These are phyloP conservation scores for Calephelis virginiensis DNA, from an alignment of 1,140 invertebrate genomes.

Conservation along the genomic window DNA sequence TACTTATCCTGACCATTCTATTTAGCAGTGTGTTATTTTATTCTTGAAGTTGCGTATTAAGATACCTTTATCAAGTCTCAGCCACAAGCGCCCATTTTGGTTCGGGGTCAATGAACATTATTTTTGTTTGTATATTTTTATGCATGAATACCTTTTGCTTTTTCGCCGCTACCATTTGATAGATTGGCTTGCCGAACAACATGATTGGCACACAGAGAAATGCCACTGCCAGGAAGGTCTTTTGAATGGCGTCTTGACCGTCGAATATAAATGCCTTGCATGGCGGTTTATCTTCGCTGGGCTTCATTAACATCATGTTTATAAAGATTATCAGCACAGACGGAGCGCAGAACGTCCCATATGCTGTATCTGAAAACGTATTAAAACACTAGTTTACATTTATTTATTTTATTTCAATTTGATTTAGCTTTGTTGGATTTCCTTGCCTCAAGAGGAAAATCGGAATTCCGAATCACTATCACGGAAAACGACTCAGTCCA, in stretches of 20 bases:
- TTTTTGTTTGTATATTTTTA: neutral
- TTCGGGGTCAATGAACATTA: too few species aligned
- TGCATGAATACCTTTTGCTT: constrained; percentile 46
- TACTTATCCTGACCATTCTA: too few species aligned
- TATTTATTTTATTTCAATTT: too few species aligned
- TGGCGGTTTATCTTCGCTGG: constrained; percentile 53
- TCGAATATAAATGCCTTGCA: constrained; percentile 83
- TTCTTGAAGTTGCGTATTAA: too few species aligned
- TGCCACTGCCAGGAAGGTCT: constrained; percentile 89
- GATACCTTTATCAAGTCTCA: too few species aligned
- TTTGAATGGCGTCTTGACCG: constrained; percentile 88
- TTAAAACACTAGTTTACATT: neutral
- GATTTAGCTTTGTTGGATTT: too few species aligned
- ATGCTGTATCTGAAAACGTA: constrained; percentile 50
- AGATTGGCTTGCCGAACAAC: constrained; percentile 94
- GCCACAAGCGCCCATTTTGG: too few species aligned
- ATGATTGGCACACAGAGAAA: constrained; percentile 96
- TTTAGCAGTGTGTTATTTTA: too few species aligned
- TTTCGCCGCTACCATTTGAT: constrained; percentile 81
- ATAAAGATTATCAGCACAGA: constrained; percentile 95
- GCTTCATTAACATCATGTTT: constrained; percentile 93
- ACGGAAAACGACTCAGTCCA: too few species aligned
- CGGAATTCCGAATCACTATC: too few species aligned
- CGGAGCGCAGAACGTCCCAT: constrained; percentile 85
- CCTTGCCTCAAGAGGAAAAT: too few species aligned